phyloP scores from a whole-genome alignment of 2,113 vertebrate genomes.

The Dromaius novaehollandiae region DNA sequence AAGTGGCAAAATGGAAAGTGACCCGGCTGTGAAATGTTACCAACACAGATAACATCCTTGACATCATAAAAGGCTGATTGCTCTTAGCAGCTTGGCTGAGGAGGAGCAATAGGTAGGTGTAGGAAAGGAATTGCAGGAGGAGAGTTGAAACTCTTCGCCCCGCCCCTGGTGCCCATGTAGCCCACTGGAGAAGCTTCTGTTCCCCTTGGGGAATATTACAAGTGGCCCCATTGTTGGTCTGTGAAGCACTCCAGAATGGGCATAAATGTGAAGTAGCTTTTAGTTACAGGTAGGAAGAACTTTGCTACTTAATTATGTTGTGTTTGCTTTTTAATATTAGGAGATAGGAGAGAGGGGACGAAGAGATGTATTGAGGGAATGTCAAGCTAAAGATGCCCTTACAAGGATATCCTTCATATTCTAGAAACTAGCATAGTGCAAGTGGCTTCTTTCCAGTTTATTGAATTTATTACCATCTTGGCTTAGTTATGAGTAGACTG shows the following conservation, averaged over 20 bases:
- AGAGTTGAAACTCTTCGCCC: background rate
- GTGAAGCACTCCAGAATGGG: background rate
- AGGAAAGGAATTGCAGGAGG: background rate
- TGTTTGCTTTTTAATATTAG: background rate
- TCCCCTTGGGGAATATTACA: background rate
- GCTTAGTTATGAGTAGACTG: background rate
- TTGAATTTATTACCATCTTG: constrained; percentile 10
- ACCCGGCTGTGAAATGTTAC: background rate
- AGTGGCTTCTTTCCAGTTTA: background rate
- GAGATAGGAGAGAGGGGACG: background rate
- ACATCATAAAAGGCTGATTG: background rate
- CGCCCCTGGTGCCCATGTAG: background rate
- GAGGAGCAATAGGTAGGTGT: background rate
- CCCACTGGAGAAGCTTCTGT: background rate
- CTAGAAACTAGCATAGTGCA: background rate
- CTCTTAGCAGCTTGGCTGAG: background rate
- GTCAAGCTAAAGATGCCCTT: background rate
- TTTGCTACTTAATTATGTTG: background rate
- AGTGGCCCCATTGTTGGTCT: background rate
- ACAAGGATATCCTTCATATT: background rate
- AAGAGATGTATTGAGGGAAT: background rate
- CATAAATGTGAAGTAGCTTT: background rate
- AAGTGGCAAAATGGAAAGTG: background rate
- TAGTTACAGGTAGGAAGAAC: background rate
- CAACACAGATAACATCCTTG: background rate